A percentile compares a stretch with the other conserved stretches of the same genome.
These are phyloP conservation scores for Pteropus rufus DNA, from an alignment of 2,797 vertebrate species.

Conservation along the genomic window DNA sequence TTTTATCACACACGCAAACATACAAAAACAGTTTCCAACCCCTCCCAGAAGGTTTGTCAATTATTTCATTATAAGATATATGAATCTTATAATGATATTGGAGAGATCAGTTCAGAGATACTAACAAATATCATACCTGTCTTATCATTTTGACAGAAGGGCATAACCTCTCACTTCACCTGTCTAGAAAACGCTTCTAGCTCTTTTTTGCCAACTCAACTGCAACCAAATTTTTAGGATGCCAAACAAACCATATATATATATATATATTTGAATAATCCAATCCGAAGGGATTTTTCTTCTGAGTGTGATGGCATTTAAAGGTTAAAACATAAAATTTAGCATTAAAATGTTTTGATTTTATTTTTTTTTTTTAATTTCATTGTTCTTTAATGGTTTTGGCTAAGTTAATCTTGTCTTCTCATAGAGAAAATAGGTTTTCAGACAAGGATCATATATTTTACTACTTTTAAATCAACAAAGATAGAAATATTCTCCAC, in stretches of 20 bases:
- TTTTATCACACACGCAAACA: neutral
- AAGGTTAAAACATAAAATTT: neutral
- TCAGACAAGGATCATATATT: neutral
- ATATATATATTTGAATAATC: neutral
- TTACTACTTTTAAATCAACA: constrained; percentile 2
- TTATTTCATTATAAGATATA: neutral
- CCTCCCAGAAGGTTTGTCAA: neutral
- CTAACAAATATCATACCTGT: neutral
- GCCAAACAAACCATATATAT: neutral
- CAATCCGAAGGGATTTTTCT: neutral
- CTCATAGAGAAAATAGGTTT: neutral
- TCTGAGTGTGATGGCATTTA: neutral
- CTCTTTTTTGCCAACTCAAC: neutral
- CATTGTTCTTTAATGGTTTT: neutral
- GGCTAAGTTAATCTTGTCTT: neutral
- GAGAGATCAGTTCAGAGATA: neutral
- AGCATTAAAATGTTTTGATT: neutral
- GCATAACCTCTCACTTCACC: neutral
- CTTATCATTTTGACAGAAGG: neutral
- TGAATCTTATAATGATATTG: neutral
- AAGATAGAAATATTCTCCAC: neutral
- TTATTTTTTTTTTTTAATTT: neutral
- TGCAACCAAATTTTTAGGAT: neutral
- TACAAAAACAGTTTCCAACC: neutral
- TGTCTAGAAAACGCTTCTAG: neutral